Base-by-base conservation (phyloP, 2,113 vertebrate species). In the Onychorhynchus coronatus region DNA sequence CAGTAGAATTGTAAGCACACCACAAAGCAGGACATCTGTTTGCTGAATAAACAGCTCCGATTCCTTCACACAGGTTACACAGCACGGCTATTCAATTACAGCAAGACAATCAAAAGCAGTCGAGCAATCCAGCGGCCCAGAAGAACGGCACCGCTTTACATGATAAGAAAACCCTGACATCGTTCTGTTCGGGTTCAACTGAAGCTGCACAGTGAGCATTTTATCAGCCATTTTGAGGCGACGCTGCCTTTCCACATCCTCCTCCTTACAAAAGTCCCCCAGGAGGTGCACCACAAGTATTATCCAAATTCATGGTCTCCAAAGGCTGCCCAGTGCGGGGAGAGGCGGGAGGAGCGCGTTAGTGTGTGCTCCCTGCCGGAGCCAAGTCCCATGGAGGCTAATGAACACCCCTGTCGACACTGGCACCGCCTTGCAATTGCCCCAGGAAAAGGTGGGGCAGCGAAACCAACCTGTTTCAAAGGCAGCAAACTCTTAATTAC, bases 11-110 rank as follows among this genome's bases (percentile, higher is more conserved):
- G 39, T 72, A 77, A 84, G 74, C 88, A 79, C 55, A 59, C n/a
- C 46, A 81, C 87, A 93, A 77, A 88, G 72, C 78, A 93, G 83
- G 91, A 93, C 96, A 93, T 96, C 95, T 95, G 91, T 83, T 93
- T 96, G 93, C 90, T 94, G 91, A 97, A 97, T 83, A 95, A 95
- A 95, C 82, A 94, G 68, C 72, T 63, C 79, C 55, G 83, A 93
- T 88, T 95, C 95, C 90, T 95, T 78, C 92, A 82, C 80, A 83
- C 88, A 92, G 93, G 91, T 92, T 84, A 93, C 91, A 47, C 61
- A 47, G 92, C 25, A 7, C 12, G 8, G 80, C 86, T 93, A 95
- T 91, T 96, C 95, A 96, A 95, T 95, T 95, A 97, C 92, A 0
- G 6, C 59, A 93, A 95, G 84, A 85, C 88, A 95, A 96, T 94